Evolutionary conservation across 1,140 invertebrate genomes (phyloP), one percentile per base, ranked within the genome.

Genomic region (Pachypeltis micranthus): DNA sequence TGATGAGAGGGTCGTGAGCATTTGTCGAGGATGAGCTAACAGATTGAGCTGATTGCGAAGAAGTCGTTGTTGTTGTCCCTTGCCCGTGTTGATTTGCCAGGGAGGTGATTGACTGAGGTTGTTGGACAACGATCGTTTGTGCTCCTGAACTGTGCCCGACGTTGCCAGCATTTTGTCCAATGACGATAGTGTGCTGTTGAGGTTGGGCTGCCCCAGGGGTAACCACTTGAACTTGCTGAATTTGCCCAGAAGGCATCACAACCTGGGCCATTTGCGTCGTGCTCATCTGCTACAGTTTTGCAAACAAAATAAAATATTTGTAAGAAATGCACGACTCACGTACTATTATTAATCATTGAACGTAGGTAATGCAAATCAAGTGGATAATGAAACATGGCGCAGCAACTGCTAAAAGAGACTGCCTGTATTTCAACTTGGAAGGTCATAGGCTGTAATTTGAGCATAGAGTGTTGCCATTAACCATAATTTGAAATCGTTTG

Each of bases 181-280:
- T 63, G 7, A 71, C 70, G 64, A 67, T 67, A 39, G 68, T 67
- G 23, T 61, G 26, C 27, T 61, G 59, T 2, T 23, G 24, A 3
- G 56, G 7, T 57, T 44, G 23, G 27, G 57, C 4, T 47, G 34
- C 34, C 19, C 24, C 44, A 29, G 65, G 61, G 12, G 47, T 61
- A n/a, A 62, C 81, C 64, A 90, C 80, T 74, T 90, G 87, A 56
- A 88, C 87, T 73, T 91, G 88, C 69, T 92, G 90, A 59, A 93
- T 86, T 72, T 91, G 91, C 2, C 90, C 90, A 65, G 82, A 87
- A 0, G 90, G 89, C 1, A 89, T 91, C 12, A 93, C 80, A 29
- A 93, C 89, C 71, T 89, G 90, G 0, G 89, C 90, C 31, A 92
- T 79, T 75, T 88, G 88, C 60, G 79, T 81, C 23, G 78, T 71